Percentiles rank a stretch among this genome's conserved stretches.
Conservation (phyloP, 1,140 invertebrate species). For the Orius insidiosus region DNA sequence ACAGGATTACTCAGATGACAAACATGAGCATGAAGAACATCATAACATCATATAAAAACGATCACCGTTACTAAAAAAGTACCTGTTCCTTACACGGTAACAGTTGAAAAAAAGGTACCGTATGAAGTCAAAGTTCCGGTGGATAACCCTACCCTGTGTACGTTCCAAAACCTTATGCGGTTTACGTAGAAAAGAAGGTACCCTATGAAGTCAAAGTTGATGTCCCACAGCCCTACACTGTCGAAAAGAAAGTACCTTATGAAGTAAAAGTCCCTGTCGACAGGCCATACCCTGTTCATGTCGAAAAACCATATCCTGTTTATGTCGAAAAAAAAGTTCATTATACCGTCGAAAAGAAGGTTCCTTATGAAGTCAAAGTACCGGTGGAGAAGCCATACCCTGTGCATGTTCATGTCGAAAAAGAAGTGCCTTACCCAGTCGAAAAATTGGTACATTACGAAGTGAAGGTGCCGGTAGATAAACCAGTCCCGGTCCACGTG, state of each 20-base stretch:
- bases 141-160: constrained; percentile 20
- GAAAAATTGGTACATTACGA: constrained; percentile 38
- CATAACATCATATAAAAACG: constrained; percentile 6
- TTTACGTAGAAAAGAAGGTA: constrained; percentile 24
- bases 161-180: constrained; percentile 24
- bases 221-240: constrained; percentile 19
- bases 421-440: constrained; percentile 34
- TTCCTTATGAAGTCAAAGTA: constrained; percentile 45
- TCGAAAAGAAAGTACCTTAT: constrained; percentile 16
- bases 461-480: constrained; percentile 34
- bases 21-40: too few relatives aligned
- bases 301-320: constrained; percentile 44
- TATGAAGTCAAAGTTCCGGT: constrained; percentile 11
- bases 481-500: constrained; percentile 34
- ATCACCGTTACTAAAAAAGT: constrained; percentile 13
- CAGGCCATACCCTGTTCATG: constrained; percentile 31
- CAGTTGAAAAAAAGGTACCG: constrained; percentile 9
- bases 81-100: constrained; percentile 7
- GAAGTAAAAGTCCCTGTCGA: constrained; percentile 19
- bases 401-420: constrained; percentile 27
- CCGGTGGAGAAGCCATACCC: constrained; percentile 38
- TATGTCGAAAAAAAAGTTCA: constrained; percentile 45
- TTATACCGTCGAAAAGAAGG: constrained; percentile 27
- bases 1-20: too few relatives aligned
- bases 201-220: constrained; percentile 40